A percentile compares a stretch with the other conserved stretches of the same genome.
Conservation (phyloP, 1,140 invertebrate species). For the Saccostrea glomerata region DNA sequence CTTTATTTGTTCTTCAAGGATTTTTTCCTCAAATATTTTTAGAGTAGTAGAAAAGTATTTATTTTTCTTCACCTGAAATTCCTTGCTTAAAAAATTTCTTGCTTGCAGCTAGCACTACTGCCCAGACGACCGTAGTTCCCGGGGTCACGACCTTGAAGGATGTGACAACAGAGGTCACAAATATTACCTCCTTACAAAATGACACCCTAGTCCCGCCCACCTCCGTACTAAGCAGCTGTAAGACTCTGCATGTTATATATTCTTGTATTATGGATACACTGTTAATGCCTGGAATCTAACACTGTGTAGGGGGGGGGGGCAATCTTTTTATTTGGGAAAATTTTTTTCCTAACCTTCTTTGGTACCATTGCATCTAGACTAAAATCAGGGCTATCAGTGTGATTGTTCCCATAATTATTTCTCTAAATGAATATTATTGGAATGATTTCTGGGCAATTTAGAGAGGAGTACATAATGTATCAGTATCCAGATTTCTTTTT, state of each 20-base stretch:
- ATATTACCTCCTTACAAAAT: neutral
- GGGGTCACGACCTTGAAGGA: neutral
- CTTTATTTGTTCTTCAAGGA: neutral
- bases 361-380: too few species aligned
- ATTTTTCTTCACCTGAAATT: neutral
- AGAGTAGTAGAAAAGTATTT: neutral
- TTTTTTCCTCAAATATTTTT: neutral
- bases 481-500: too few species aligned
- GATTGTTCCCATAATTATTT: too few species aligned
- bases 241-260: neutral
- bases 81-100: neutral
- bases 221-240: neutral
- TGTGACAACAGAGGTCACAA: conserved; percentile 14
- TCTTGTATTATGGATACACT: too few species aligned
- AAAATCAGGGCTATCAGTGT: too few species aligned
- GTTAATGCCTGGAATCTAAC: neutral
- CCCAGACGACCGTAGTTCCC: neutral
- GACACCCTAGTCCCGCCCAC: neutral
- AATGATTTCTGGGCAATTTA: too few species aligned
- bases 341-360: too few species aligned
- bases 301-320: neutral
- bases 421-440: too few species aligned
- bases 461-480: too few species aligned
- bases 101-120: conserved; percentile 15
- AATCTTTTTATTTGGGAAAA: too few species aligned